These are phyloP conservation scores for Tokudaia muenninki DNA, from an alignment of 2,797 vertebrate genomes.

Conservation along the genomic window DNA sequence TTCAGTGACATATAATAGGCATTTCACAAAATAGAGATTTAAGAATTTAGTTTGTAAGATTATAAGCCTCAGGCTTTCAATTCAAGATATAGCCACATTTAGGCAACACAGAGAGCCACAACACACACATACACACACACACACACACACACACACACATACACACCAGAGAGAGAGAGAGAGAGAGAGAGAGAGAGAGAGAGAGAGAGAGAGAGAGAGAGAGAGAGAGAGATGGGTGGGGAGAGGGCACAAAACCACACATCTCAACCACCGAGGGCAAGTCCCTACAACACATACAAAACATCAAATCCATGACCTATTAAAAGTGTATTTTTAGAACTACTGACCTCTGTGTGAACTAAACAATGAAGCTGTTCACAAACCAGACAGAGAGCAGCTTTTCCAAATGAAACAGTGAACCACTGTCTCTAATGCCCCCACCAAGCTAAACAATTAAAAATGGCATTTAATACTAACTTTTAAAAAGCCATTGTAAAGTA, in stretches of 20 bases:
- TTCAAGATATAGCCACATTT: neutral
- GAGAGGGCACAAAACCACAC: neutral
- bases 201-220: too few relatives aligned
- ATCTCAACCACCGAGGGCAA: conserved; percentile 50
- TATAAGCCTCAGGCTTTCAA: conserved; percentile 18
- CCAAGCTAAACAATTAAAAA: conserved; percentile 75
- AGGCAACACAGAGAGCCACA: neutral
- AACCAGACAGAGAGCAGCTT: conserved; percentile 67
- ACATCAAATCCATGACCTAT: conserved; percentile 57
- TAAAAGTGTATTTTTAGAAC: conserved; percentile 71
- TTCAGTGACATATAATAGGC: conserved; percentile 21
- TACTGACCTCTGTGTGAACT: conserved; percentile 65
- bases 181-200: too few relatives aligned
- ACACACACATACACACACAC: too few relatives aligned
- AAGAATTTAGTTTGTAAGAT: neutral
- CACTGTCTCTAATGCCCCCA: conserved; percentile 50
- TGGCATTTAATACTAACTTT: conserved; percentile 66
- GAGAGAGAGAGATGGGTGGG: neutral
- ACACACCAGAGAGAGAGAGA: too few relatives aligned
- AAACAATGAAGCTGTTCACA: conserved; percentile 61
- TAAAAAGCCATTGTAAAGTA: conserved; percentile 66
- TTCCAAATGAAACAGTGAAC: conserved; percentile 62
- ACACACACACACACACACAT: neutral
- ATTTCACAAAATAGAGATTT: conserved; percentile 53
- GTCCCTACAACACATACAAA: conserved; percentile 58